Base-by-base conservation (phyloP, 1,140 invertebrate species). In the Euura saliciscinereae region DNA sequence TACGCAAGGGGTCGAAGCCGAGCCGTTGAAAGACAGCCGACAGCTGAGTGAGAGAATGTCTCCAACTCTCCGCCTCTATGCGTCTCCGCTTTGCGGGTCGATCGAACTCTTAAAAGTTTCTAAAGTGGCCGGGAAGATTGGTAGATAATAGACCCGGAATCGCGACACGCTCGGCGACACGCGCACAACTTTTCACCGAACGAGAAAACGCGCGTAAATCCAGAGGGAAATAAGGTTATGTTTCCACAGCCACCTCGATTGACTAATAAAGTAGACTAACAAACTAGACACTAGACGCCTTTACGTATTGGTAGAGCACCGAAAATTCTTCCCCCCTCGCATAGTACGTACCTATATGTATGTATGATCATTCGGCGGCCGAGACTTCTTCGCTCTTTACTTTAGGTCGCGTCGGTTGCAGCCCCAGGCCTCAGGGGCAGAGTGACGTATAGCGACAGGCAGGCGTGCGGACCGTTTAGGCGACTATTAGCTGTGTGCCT, bases 391-490 rank as follows among this genome's bases (percentile, higher is more conserved):
- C 28, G 28, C 28, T 28, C 28, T 28, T 28, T 28, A 28, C 28
- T 28, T 28, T 28, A 28, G 28, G 28, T 28, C 28, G 28, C 28
- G 28, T 28, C 28, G 28, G 28, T 28, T 28, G 28, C 28, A 28
- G 28, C 28, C 28, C 28, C 28, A 28, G 28, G 28, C 28, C 28
- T 7, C n/a, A 75, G 76, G 72, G 76, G 74, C 73, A 71, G 66
- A 67, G 72, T 81, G 78, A 81, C 78, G 78, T 79, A 80, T 79
- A 79, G 77, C 79, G 74, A 78, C 79, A 76, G 74, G 72, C 74
- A 72, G 77, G 70, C 74, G 73, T 78, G 75, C 73, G 73, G 76
- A 81, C 74, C 79, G 69, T 80, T 81, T 81, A 80, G 76, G 76
- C 78, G 79, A 81, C 79, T 81, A 81, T 81, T 81, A 81, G 79